These are phyloP conservation scores for Platycheirus albimanus DNA, from an alignment of 2,888 invertebrate species.

Conservation along the genomic window DNA sequence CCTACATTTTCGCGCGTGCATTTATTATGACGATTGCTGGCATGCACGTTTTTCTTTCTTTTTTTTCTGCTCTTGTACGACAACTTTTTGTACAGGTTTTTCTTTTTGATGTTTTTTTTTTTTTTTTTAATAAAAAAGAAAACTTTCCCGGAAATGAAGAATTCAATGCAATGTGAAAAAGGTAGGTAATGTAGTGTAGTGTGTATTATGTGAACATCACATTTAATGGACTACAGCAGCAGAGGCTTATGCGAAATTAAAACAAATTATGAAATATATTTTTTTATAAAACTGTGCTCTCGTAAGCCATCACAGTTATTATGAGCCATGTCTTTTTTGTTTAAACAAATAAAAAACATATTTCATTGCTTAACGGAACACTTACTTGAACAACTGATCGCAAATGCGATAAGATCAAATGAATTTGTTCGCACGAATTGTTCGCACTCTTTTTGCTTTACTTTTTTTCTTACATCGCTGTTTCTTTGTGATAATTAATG, in stretches of 20 bases:
- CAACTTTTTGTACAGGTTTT: conserved; percentile 23
- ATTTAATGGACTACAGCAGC: background rate
- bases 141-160: conserved; percentile 71
- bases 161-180: conserved; percentile 36
- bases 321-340: background rate
- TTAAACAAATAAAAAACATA: no score
- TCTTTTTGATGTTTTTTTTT: background rate
- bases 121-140: conserved; percentile 12
- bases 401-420: no score
- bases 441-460: no score
- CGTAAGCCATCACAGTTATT: background rate
- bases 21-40: conserved; percentile 57
- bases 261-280: background rate
- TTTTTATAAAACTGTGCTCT: background rate
- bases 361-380: no score
- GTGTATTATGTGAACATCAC: conserved; percentile 22
- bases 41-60: conserved; percentile 14
- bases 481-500: no score
- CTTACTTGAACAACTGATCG: no score
- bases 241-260: conserved; percentile 1
- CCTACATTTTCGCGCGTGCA: conserved; percentile 57
- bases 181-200: conserved; percentile 16
- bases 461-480: no score
- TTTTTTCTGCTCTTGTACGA: background rate
- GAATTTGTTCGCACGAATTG: no score